Percentiles rank a stretch among this genome's conserved stretches.
These are phyloP conservation scores for Enteromius argenteus DNA, from an alignment of 2,797 vertebrate species.

Conservation along the genomic window DNA sequence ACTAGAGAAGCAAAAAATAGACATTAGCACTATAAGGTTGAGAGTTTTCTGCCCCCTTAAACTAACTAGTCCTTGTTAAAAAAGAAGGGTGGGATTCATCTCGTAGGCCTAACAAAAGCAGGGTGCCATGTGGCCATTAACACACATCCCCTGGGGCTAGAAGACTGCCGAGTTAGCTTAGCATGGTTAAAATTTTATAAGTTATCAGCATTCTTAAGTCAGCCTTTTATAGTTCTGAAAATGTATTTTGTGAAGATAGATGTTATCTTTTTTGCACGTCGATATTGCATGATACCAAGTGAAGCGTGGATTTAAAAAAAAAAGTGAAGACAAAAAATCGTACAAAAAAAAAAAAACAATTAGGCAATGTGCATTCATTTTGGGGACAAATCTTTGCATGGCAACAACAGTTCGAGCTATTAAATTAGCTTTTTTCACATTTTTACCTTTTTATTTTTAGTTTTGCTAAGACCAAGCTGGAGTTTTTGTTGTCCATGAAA, in stretches of 20 bases:
- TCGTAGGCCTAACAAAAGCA: conserved; percentile 72
- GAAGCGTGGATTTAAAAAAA: conserved; percentile 77
- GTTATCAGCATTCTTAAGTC: conserved; percentile 84
- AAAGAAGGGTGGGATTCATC: conserved; percentile 61
- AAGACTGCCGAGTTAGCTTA: conserved; percentile 75
- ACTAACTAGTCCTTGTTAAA: conserved; percentile 67
- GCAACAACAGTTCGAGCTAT: conserved; percentile 76
- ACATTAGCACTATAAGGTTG: conserved; percentile 69
- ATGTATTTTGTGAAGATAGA: conserved; percentile 88
- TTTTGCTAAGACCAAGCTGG: conserved; percentile 62
- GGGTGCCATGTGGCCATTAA: conserved; percentile 72
- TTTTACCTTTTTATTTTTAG: conserved; percentile 66
- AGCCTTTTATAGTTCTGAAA: conserved; percentile 86
- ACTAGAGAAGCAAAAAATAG: conserved; percentile 62
- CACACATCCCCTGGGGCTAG: conserved; percentile 78
- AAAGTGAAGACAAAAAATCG: conserved; percentile 64
- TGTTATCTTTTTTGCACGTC: conserved; percentile 89
- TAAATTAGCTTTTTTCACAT: conserved; percentile 75
- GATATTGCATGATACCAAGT: conserved; percentile 87
- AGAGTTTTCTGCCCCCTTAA: conserved; percentile 72
- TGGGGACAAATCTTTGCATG: conserved; percentile 81
- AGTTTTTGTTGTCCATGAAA: conserved; percentile 61
- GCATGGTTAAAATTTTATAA: conserved; percentile 79
- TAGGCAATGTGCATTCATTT: conserved; percentile 78
- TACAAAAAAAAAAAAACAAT: conserved; percentile 65